A percentile compares a stretch with the other conserved stretches of the same genome.
Conservation (phyloP, 37 sponge, comb jelly and placozoan genomes). For the Cliona cf. orientalis region DNA sequence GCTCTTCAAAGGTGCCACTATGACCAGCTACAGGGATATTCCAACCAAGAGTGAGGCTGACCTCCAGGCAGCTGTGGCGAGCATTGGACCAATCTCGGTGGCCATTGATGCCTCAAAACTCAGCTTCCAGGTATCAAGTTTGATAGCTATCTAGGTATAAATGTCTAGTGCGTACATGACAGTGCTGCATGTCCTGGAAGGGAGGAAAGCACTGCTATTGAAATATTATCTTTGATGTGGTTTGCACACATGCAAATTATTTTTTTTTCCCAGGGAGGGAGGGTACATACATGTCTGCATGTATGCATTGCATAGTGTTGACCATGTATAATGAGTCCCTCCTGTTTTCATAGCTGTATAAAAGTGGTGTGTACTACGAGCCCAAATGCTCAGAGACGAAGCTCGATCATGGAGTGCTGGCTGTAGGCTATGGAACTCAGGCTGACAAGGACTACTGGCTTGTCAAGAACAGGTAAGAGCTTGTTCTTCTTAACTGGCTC, state of each 20-base stretch:
- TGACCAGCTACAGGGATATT: slow-evolving; percentile 63
- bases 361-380: slow-evolving; percentile 31
- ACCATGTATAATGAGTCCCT: too few relatives aligned
- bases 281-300: too few relatives aligned
- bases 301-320: too few relatives aligned
- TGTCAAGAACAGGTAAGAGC: slow-evolving; percentile 69
- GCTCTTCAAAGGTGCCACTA: slow-evolving; percentile 62
- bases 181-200: too few relatives aligned
- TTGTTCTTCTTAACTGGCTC: too few relatives aligned
- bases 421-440: slow-evolving; percentile 49
- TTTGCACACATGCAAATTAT: too few relatives aligned
- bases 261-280: too few relatives aligned
- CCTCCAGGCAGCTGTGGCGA: slow-evolving; percentile 80
- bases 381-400: slow-evolving; percentile 48
- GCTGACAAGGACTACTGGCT: slow-evolving; percentile 61
- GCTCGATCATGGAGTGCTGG: slow-evolving; percentile 53
- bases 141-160: too few relatives aligned
- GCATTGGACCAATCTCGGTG: slow-evolving; percentile 88
- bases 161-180: too few relatives aligned
- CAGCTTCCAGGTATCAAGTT: slow-evolving; percentile 87
- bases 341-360: too few relatives aligned
- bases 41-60: slow-evolving; percentile 60
- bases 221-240: too few relatives aligned
- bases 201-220: too few relatives aligned
- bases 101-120: slow-evolving; percentile 87